phyloP scores from a whole-genome alignment of 2,113 vertebrate genomes.

The Nesoenas mayeri region DNA sequence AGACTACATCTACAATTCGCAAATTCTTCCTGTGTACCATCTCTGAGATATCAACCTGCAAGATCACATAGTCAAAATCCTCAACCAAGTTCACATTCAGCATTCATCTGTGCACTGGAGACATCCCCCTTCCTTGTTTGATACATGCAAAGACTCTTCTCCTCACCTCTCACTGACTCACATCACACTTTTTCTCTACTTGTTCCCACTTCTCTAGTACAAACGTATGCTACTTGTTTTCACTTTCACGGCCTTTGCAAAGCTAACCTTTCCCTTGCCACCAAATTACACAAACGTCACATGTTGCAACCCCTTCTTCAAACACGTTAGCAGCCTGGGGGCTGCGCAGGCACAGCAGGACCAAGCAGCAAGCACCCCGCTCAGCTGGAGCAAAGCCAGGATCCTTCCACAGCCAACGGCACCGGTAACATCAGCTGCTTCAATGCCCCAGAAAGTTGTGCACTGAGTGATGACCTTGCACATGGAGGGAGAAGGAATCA shows the following conservation, averaged over 20 bases:
- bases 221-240: background rate
- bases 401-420: background rate
- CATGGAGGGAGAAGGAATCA: background rate
- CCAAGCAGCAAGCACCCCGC: background rate
- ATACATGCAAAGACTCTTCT: background rate
- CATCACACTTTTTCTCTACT: background rate
- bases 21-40: background rate
- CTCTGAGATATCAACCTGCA: background rate
- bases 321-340: fast-evolving
- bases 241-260: background rate
- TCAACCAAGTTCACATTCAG: background rate
- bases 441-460: background rate
- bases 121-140: background rate
- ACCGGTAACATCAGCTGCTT: background rate
- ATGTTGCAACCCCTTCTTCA: background rate
- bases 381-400: background rate
- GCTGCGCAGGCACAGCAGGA: fast-evolving
- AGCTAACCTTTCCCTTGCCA: background rate
- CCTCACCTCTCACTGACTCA: background rate
- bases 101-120: background rate
- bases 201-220: background rate
- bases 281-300: background rate
- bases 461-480: background rate
- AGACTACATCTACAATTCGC: background rate
- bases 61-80: background rate